A percentile compares a stretch with the other conserved stretches of the same genome.
Evolutionary conservation across 2,113 vertebrate genomes (phyloP).

Genomic region (Gracilinanus agilis): DNA sequence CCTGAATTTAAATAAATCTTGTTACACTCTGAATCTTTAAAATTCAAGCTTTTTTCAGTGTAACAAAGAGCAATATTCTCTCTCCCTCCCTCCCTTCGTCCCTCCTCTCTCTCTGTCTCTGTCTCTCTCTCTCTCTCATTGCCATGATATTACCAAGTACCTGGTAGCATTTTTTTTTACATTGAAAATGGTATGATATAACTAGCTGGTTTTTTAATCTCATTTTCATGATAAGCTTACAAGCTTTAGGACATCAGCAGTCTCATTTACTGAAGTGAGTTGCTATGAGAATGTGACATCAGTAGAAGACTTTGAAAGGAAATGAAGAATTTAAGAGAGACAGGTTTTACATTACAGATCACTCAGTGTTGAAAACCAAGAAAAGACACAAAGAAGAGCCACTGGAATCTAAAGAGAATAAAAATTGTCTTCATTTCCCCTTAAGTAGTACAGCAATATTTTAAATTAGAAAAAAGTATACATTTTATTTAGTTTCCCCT

Average conservation of each 20-base stretch:
- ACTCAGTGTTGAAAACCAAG: not conserved
- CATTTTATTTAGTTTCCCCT: slow-evolving; percentile 13
- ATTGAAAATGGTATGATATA: too few relatives aligned
- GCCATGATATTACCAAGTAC: too few relatives aligned
- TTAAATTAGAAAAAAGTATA: not conserved
- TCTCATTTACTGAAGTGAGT: slow-evolving; percentile 14
- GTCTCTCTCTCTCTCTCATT: rapidly evolving
- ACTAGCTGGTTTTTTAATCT: not conserved
- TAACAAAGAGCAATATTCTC: not conserved
- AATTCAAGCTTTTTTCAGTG: not conserved
- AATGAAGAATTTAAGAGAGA: slow-evolving; percentile 10
- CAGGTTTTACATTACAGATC: not conserved
- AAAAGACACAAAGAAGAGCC: slow-evolving; percentile 16
- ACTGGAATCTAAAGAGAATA: not conserved
- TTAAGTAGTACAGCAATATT: not conserved
- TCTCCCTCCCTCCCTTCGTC: rapidly evolving
- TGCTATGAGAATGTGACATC: slow-evolving; percentile 32
- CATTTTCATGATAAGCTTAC: not conserved
- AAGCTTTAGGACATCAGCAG: slow-evolving; percentile 20
- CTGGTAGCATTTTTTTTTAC: too few relatives aligned
- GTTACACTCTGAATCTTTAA: not conserved
- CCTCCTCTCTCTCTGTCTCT: not conserved
- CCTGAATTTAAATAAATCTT: not conserved
- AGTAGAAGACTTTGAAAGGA: slow-evolving; percentile 42
- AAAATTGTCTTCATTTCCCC: not conserved